A percentile compares a stretch with the other conserved stretches of the same genome.
Evolutionary conservation across 2,888 invertebrate genomes (phyloP).

Genomic region (Artemia sp.): DNA sequence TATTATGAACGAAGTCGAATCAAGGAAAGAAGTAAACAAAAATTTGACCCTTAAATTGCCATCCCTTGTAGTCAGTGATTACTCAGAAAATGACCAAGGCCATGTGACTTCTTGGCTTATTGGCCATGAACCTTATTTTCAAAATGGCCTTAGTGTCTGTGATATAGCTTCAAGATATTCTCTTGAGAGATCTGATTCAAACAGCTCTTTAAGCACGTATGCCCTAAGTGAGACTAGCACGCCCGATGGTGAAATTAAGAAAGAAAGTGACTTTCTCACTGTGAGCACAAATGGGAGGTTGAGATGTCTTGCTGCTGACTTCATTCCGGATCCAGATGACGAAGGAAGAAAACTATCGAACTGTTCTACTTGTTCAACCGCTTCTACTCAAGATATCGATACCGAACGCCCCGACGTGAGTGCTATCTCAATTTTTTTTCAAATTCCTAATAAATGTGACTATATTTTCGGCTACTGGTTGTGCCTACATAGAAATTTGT

Average conservation of each 20-base stretch:
- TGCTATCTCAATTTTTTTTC: too few relatives aligned
- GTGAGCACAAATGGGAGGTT: not conserved
- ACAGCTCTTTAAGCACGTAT: slow-evolving; percentile 5
- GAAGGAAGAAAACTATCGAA: slow-evolving; percentile 6
- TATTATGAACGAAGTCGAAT: not conserved
- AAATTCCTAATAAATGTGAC: too few relatives aligned
- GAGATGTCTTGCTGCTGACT: not conserved
- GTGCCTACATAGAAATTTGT: too few relatives aligned
- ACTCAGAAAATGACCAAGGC: slow-evolving; percentile 9
- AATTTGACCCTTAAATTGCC: not conserved
- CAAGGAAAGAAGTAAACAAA: not conserved
- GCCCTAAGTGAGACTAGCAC: slow-evolving; percentile 1
- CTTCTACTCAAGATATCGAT: not conserved
- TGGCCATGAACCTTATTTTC: slow-evolving; percentile 1
- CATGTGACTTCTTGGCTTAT: slow-evolving; percentile 15
- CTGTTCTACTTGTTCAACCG: not conserved
- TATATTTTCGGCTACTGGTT: too few relatives aligned
- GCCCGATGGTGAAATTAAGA: slow-evolving; percentile 1
- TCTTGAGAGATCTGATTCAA: slow-evolving; percentile 11
- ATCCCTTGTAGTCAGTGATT: not conserved
- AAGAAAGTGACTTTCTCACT: not conserved
- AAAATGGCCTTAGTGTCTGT: not conserved
- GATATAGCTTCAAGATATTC: not conserved
- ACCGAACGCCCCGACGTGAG: too few relatives aligned
- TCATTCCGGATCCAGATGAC: not conserved